These are phyloP conservation scores for Agapornis canus DNA, from an alignment of 2,797 vertebrate species.

Conservation along the genomic window DNA sequence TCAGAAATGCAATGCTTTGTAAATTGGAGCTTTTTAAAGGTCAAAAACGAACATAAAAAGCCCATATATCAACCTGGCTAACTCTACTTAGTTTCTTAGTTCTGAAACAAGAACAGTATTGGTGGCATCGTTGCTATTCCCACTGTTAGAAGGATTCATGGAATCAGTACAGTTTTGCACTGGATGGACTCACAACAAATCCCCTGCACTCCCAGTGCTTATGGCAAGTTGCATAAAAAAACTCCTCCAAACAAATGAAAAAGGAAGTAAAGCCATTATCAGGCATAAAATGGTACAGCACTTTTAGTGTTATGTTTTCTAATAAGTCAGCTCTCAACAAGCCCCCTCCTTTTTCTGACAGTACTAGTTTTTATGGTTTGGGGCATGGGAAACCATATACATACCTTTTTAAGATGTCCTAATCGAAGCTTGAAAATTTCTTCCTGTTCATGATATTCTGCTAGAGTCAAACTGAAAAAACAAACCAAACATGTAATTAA, in stretches of 20 bases:
- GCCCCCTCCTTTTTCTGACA: neutral
- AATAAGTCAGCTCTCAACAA: neutral
- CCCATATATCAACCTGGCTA: neutral
- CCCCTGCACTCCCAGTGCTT: neutral
- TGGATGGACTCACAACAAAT: neutral
- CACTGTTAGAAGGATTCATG: neutral
- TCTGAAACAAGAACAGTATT: neutral
- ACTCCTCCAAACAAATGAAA: neutral
- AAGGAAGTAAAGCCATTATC: neutral
- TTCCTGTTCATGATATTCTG: conserved; percentile 98
- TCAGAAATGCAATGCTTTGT: neutral
- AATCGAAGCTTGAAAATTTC: conserved; percentile 99
- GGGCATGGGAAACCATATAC: neutral
- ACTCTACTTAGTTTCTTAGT: neutral
- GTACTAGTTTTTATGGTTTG: neutral
- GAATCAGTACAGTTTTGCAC: neutral
- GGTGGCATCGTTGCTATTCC: neutral
- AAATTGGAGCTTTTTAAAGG: neutral
- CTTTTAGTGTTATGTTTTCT: neutral
- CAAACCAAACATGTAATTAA: neutral
- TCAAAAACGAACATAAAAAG: neutral
- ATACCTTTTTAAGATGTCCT: conserved; percentile 98
- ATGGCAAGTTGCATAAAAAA: neutral
- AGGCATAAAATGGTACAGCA: neutral
- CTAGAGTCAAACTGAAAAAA: conserved; percentile 88